Evolutionary conservation across 1,140 invertebrate species (phyloP).

Genomic region (Eumaeus atala): DNA sequence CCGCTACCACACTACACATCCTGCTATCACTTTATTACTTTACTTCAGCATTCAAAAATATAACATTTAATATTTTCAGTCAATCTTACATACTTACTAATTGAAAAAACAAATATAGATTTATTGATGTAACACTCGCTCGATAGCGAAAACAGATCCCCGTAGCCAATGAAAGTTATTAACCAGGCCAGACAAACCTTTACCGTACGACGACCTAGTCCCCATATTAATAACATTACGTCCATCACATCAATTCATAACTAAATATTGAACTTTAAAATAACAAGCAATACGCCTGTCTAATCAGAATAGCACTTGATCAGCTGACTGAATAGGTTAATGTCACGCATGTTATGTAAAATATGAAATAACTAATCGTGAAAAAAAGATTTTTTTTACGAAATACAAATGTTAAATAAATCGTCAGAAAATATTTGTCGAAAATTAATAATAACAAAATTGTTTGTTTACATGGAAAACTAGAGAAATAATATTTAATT

Average conservation of each 20-base stretch:
- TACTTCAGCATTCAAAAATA: no score
- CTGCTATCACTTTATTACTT: conserved; percentile 8
- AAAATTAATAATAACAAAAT: neutral
- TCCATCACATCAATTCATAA: neutral
- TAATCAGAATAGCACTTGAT: conserved; percentile 25
- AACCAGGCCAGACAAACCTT: conserved; percentile 9
- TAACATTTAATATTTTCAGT: no score
- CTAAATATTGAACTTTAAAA: conserved; percentile 2
- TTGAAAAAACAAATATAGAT: no score
- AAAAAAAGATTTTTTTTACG: no score
- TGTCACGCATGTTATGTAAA: conserved; percentile 69
- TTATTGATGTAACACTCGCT: neutral
- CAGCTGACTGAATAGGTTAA: conserved; percentile 65
- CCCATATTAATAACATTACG: neutral
- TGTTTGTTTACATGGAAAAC: conserved; percentile 5
- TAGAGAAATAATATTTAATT: conserved; percentile 18
- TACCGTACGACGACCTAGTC: conserved; percentile 37
- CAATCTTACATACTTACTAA: no score
- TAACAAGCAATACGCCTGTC: neutral
- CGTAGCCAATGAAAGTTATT: conserved; percentile 6
- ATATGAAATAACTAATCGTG: conserved; percentile 21
- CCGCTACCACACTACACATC: neutral
- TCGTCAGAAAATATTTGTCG: conserved; percentile 5
- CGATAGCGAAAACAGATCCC: conserved; percentile 5
- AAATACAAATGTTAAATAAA: conserved; percentile 4